These are phyloP conservation scores for Archegozetes longisetosus DNA, from an alignment of 1,140 invertebrate species.

Conservation along the genomic window DNA sequence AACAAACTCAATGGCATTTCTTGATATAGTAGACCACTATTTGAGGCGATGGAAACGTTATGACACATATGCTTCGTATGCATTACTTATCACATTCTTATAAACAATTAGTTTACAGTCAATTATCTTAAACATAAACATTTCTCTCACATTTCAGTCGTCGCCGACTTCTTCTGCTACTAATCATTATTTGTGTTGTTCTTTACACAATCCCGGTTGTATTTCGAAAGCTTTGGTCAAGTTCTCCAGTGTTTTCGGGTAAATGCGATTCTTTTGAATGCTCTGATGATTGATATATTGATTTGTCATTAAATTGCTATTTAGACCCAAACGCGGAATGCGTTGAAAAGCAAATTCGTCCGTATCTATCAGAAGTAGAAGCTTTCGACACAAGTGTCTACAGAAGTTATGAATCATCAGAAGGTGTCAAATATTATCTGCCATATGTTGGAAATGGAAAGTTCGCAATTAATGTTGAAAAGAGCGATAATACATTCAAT, in stretches of 20 bases:
- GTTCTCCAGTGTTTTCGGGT: conserved; percentile 13
- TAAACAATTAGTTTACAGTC: neutral
- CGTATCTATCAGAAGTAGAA: conserved; percentile 10
- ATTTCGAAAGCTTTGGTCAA: conserved; percentile 37
- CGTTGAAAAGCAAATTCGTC: conserved; percentile 16
- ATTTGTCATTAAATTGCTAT: conserved; percentile 10
- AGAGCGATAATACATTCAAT: conserved; percentile 26
- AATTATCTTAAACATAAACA: neutral
- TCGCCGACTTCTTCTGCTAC: conserved; percentile 43
- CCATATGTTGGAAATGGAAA: conserved; percentile 28
- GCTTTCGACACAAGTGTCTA: conserved; percentile 2
- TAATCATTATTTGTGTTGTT: conserved; percentile 40
- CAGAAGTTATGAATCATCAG: conserved; percentile 6
- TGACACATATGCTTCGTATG: conserved; percentile 11
- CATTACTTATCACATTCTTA: neutral
- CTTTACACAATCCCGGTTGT: conserved; percentile 46
- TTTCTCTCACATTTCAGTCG: conserved; percentile 31
- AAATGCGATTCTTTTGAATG: conserved; percentile 1
- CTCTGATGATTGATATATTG: neutral
- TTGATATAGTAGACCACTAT: neutral
- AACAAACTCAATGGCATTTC: neutral
- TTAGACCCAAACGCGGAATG: conserved; percentile 33
- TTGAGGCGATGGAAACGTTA: conserved; percentile 53
- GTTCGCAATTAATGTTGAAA: conserved; percentile 23
- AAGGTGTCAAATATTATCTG: conserved; percentile 37